Base-by-base conservation (phyloP, 2,113 vertebrate genomes). In the Balaenoptera acutorostrata region DNA sequence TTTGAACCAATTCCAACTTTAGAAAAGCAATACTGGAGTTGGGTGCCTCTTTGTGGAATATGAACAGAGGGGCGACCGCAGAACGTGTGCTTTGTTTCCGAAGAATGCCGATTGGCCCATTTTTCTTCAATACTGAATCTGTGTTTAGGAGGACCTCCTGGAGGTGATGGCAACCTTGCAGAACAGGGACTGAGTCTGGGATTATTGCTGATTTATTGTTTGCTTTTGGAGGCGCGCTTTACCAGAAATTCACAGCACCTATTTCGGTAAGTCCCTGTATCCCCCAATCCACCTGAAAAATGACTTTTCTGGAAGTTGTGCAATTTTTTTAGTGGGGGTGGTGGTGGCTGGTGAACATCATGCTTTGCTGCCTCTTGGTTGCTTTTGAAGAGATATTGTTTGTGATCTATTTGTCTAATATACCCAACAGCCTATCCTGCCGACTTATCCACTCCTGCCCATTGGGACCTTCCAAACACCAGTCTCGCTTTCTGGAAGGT, bases 321-420 rank as follows among this genome's bases (percentile, higher is more conserved):
- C 6, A 1, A 1, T 33, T 11, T 27, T 29, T 25, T 39, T 10
- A 14, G 3, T 39, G 25, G 20, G n/a, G n/a, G 31, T 21, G 20
- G 33, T n/a, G 23, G 1, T 0, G n/a, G 52, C 33, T 29, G 71
- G 20, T 0, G 10, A 31, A 12, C 1, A 0, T 0, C 6, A 0
- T 1, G 12, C 21, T 7, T 27, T 25, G 15, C 91, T 29, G 11
- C 25, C 11, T 2, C 46, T 57, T 5, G 0, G 72, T 0, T 9
- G 11, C 29, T 2, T 71, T 75, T 2, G 55, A 57, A 57, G 55
- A 57, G 18, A 57, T 27, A 23, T 1, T 23, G 61, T 25, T 85
- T 33, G 31, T 49, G 44, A 66, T 55, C 18, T 23, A 0, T 36
- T 39, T 66, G n/a, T 55, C 61, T 81, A 5, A 36, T 36, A 4